Evolutionary conservation across 1,140 invertebrate genomes (phyloP), one percentile per base, ranked within the genome.

Genomic region (Berghia stephanieae): DNA sequence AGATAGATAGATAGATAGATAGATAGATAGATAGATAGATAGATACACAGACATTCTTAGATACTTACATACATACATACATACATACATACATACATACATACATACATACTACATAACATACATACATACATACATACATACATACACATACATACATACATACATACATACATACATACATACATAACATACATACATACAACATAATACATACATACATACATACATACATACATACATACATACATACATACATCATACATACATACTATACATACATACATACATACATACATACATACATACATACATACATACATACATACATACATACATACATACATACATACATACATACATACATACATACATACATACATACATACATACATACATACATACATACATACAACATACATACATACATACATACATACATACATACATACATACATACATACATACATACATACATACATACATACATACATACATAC

Each of bases 391-490:
- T 5, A 31, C 6, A 60, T 31, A n/a, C 6, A 60, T n/a, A 60
- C n/a, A n/a, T 10, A n/a, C n/a, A 10, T 5, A 6, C 6, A n/a
- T 27, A n/a, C n/a, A n/a, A n/a, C n/a, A n/a, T n/a, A n/a, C n/a
- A n/a, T n/a, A n/a, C n/a, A n/a, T n/a, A n/a, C 6, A 60, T 5
- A n/a, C n/a, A 60, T n/a, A 8, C n/a, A 60, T n/a, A 5, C 6
- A 60, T 5, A 60, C 57, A 60, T 31, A 60, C 57, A 60, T 31
- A 60, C 57, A 60, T 31, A 60, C 57, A 60, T n/a, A 60, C 57
- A 60, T 31, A 60, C 57, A 60, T 31, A 60, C 57, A 60, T 31
- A 60, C 57, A 60, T 31, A 60, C 6, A 60, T 31, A 60, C 57
- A n/a, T 31, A 60, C 57, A n/a, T 31, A 60, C 57, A 60, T 31